These are phyloP conservation scores for Argya squamiceps DNA, from an alignment of 2,797 vertebrate genomes.

Conservation along the genomic window DNA sequence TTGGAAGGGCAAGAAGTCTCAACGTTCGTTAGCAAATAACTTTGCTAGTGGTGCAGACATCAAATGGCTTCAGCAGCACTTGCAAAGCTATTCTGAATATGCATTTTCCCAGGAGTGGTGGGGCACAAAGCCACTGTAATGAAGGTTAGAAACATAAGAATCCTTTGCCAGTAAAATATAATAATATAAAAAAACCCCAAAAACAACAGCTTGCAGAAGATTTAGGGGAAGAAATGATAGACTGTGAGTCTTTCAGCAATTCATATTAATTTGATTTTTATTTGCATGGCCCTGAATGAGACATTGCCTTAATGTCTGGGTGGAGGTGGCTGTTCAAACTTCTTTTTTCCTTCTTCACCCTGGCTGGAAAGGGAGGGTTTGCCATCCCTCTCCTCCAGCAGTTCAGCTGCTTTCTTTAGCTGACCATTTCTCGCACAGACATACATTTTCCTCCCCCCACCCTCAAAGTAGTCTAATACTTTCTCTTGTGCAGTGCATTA, in stretches of 20 bases:
- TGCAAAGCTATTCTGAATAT: slow-evolving; percentile 22
- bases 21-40: slow-evolving; percentile 59
- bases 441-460: accelerated
- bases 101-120: not conserved
- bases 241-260: not conserved
- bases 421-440: not conserved
- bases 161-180: not conserved
- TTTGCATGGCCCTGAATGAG: not conserved
- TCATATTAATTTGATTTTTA: not conserved
- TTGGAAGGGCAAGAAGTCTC: slow-evolving; percentile 54
- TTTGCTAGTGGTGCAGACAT: slow-evolving; percentile 35
- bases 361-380: not conserved
- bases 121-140: slow-evolving; percentile 12
- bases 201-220: not conserved
- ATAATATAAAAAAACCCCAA: not conserved
- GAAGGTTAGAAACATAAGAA: not conserved
- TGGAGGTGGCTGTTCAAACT: not conserved
- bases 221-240: not conserved
- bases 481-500: not conserved
- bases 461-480: not conserved
- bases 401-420: not conserved
- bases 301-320: not conserved
- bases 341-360: not conserved
- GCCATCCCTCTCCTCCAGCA: not conserved
- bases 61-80: not conserved